A percentile compares a stretch with the other conserved stretches of the same genome.
These are phyloP conservation scores for Steromphala cineraria DNA, from an alignment of 2,888 invertebrate genomes.

Conservation along the genomic window DNA sequence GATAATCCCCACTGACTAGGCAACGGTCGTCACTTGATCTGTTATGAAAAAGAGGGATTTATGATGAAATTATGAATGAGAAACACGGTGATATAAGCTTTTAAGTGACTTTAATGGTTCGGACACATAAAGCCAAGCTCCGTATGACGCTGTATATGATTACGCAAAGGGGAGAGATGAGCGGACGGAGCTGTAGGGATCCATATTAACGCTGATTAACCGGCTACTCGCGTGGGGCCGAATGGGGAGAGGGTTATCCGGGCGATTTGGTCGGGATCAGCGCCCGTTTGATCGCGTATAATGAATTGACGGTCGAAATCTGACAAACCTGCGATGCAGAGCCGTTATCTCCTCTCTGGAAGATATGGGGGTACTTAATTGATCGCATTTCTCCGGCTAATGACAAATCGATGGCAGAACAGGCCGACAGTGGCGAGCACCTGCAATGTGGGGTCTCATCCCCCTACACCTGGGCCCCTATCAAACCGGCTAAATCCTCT, in stretches of 20 bases:
- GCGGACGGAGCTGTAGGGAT: neutral
- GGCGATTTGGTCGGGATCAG: slow-evolving; percentile 9
- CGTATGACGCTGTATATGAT: neutral
- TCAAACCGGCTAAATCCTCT: neutral
- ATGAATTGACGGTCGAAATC: slow-evolving; percentile 17
- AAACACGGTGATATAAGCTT: neutral
- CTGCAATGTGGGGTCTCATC: neutral
- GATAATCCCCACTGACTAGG: neutral
- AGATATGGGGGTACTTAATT: slow-evolving; percentile 5
- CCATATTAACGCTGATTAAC: neutral
- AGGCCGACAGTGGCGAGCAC: neutral
- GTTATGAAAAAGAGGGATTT: neutral
- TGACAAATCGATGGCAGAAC: neutral
- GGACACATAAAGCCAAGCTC: neutral
- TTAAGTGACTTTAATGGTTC: neutral
- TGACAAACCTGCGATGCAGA: neutral
- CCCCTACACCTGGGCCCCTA: neutral
- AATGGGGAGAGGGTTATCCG: neutral
- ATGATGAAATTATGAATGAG: neutral
- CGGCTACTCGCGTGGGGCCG: neutral
- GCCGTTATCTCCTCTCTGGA: neutral
- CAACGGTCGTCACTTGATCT: neutral
- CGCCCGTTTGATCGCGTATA: slow-evolving; percentile 14
- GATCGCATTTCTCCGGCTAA: neutral
- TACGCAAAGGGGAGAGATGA: neutral